These are phyloP conservation scores for Accipiter virgatus DNA, from an alignment of 2,113 vertebrate species.

Conservation along the genomic window DNA sequence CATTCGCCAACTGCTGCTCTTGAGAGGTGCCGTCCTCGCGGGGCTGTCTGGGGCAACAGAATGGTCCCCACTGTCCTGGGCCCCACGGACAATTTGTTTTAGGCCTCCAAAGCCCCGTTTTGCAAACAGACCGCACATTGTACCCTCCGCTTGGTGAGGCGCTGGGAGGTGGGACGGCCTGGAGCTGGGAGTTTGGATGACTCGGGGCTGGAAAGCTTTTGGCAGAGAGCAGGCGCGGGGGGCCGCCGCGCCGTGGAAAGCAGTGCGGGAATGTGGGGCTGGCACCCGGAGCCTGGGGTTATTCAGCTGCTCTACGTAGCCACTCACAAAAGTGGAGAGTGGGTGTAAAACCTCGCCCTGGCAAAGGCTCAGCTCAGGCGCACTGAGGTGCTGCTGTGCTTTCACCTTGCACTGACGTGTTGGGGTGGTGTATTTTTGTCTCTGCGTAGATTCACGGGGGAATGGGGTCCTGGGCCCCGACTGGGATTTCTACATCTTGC, in stretches of 20 bases:
- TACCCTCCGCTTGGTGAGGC: not conserved
- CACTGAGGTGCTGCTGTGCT: not conserved
- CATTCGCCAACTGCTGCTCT: conserved; percentile 14
- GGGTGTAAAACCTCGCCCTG: not conserved
- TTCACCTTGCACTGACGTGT: not conserved
- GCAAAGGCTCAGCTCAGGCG: not conserved
- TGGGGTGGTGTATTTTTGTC: not conserved
- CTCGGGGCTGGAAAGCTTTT: not conserved
- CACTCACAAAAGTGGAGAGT: not conserved
- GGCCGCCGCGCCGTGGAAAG: accelerated
- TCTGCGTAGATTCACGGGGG: not conserved
- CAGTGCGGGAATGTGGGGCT: accelerated
- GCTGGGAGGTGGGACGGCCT: not conserved
- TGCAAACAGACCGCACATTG: conserved; percentile 36
- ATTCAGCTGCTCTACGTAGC: accelerated
- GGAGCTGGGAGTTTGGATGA: not conserved
- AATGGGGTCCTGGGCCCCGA: not conserved
- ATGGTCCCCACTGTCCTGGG: not conserved
- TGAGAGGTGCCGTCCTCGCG: not conserved
- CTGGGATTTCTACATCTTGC: not conserved
- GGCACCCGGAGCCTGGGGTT: accelerated
- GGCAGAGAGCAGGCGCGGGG: not conserved
- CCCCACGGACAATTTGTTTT: conserved; percentile 38
- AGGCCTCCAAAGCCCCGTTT: not conserved
- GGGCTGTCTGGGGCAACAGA: not conserved